Conservation (phyloP, 1,140 invertebrate species). For the Macrosteles quadrilineatus region DNA sequence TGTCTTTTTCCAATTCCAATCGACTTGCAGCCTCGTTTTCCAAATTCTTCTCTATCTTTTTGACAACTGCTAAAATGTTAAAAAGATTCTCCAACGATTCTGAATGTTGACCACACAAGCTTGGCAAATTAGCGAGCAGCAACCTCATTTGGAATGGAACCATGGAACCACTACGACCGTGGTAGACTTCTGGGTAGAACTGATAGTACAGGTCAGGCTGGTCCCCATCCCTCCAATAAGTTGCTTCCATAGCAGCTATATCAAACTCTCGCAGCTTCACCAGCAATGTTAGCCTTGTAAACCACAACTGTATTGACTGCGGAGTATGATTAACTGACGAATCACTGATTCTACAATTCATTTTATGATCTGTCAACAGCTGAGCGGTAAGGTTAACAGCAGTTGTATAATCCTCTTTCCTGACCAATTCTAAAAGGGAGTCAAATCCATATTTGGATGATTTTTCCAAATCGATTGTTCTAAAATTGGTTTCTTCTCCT, state of each 20-base stretch:
- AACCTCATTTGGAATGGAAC: constrained; percentile 87
- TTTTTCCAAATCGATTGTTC: no score
- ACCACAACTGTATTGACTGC: constrained; percentile 72
- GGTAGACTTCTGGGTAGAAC: constrained; percentile 87
- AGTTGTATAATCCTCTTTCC: background rate
- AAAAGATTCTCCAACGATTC: constrained; percentile 78
- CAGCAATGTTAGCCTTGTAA: constrained; percentile 80
- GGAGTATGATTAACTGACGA: background rate
- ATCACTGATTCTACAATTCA: background rate
- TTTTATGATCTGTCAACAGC: background rate
- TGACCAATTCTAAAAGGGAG: background rate
- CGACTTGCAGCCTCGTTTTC: constrained; percentile 64
- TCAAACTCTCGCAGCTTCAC: constrained; percentile 77
- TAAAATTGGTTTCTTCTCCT: no score
- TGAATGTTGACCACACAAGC: constrained; percentile 72
- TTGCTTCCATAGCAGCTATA: constrained; percentile 75
- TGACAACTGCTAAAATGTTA: constrained; percentile 67
- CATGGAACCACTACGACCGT: constrained; percentile 79
- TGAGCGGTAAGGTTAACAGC: background rate
- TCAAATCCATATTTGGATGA: no score
- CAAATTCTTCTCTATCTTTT: constrained; percentile 72
- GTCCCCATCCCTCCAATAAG: constrained; percentile 82
- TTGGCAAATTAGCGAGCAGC: constrained; percentile 82
- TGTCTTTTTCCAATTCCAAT: constrained; percentile 58
- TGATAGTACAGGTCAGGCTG: constrained; percentile 90